Evolutionary conservation across 2,113 vertebrate species (phyloP), one percentile per base, ranked within the genome.

Genomic region (Hydrolagus affinis): DNA sequence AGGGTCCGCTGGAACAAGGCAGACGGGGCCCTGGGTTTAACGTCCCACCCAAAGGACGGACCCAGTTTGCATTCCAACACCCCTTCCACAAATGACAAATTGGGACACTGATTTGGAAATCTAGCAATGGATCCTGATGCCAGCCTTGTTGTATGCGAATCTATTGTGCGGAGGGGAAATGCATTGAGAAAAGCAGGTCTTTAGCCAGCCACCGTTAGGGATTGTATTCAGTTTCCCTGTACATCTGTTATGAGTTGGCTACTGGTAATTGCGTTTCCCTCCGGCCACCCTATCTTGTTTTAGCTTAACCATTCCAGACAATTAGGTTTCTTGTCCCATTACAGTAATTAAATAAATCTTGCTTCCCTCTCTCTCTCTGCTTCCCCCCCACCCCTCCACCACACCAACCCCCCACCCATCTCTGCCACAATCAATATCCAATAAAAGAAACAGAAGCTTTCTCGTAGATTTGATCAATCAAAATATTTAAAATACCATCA

Each of bases 181-280:
- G 19, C 32, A 11, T 77, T 57, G 21, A 76, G 44, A 56, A 44
- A 44, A 44, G 73, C 73, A 77, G 1, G 19, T 11, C 44, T 23
- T 77, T 56, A 59, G 30, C 44, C 19, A 77, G 56, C 19, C 74
- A 59, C 74, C 17, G 12, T 11, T 15, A 23, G 21, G 74, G 59
- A 23, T 77, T 44, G 19, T 32, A 10, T 59, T n/a, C 56, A 56
- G 25, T 56, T n/a, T 66, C 21, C 78, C 66, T 25, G 15, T 62
- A 83, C 78, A 83, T 83, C 78, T 83, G 78, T 66, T 83, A 68
- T 9, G 28, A 32, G 62, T 83, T 83, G 60, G 25, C 78, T 32
- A 64, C 25, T 83, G 25, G 60, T 68, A 83, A 83, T 66, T 32
- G 62, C 59, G 21, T 21, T 66, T 10, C 60, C 62, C 62, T 64